phyloP scores from a whole-genome alignment of 2,888 invertebrate genomes.

The Alsophila aescularia region DNA sequence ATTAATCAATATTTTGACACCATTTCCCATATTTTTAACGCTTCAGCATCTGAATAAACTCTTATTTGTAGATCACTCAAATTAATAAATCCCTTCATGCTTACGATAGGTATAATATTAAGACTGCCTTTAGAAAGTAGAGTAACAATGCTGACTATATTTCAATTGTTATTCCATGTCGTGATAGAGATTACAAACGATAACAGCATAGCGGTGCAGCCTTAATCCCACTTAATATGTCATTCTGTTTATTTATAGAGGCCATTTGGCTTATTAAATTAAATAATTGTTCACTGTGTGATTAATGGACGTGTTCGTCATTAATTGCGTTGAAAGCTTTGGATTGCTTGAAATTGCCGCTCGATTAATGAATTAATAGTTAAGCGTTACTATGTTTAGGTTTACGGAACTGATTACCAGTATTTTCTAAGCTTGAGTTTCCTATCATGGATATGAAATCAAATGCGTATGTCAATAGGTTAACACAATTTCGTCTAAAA shows the following conservation, averaged over 20 bases:
- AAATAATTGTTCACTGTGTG: constrained; percentile 27
- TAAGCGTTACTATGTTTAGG: not conserved
- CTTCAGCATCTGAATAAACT: not conserved
- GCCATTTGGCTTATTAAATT: constrained; percentile 21
- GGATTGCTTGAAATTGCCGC: constrained; percentile 4
- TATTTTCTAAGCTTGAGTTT: no score
- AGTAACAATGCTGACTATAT: constrained; percentile 10
- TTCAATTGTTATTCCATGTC: constrained; percentile 30
- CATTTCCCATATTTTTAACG: no score
- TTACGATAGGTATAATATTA: constrained; percentile 3
- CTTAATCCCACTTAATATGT: constrained; percentile 31
- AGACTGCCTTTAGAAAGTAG: constrained; percentile 21
- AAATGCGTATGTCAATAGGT: no score
- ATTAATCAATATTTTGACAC: no score
- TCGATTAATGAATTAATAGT: not conserved
- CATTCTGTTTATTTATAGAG: constrained; percentile 13
- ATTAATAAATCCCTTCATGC: not conserved
- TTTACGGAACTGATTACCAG: no score
- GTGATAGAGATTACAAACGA: constrained; percentile 25
- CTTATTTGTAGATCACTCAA: not conserved
- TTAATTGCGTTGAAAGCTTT: constrained; percentile 18
- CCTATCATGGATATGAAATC: no score
- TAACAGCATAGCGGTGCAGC: constrained; percentile 27
- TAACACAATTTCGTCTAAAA: no score
- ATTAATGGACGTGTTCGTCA: constrained; percentile 20